Percentiles rank a stretch among this genome's conserved stretches.
These are phyloP conservation scores for Montifringilla adamsi DNA, from an alignment of 2,113 vertebrate species.

Conservation along the genomic window DNA sequence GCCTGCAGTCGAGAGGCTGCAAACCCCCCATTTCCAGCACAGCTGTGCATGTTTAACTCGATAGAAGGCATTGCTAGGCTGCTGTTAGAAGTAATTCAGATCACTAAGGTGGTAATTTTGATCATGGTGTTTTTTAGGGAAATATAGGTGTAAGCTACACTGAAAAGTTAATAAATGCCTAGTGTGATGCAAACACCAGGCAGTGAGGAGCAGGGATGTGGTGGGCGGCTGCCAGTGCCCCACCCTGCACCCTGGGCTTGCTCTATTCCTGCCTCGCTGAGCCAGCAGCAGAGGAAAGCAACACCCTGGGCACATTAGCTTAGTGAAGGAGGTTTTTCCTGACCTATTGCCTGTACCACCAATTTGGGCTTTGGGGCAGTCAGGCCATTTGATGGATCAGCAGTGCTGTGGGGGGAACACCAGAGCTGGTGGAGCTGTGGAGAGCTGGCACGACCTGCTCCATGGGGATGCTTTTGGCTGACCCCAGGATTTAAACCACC, in stretches of 20 bases:
- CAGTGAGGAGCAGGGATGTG: not conserved
- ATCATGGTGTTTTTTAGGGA: slow-evolving; percentile 13
- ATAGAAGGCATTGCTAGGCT: slow-evolving; percentile 3
- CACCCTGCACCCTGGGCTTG: not conserved
- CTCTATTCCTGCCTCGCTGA: fast-evolving
- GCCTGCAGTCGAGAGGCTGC: slow-evolving; percentile 1
- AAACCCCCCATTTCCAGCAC: slow-evolving; percentile 31
- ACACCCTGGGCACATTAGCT: fast-evolving
- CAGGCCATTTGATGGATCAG: not conserved
- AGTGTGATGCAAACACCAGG: fast-evolving
- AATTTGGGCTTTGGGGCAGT: not conserved
- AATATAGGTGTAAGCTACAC: not conserved
- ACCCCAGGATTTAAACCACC: not conserved
- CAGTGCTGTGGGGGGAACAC: not conserved
- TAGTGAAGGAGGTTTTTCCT: not conserved
- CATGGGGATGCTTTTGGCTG: fast-evolving
- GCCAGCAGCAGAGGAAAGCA: not conserved
- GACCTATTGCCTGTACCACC: not conserved
- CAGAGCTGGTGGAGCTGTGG: not conserved
- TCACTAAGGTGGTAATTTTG: not conserved
- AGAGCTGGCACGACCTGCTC: not conserved
- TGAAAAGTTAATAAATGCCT: not conserved
- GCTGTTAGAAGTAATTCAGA: slow-evolving; percentile 38
- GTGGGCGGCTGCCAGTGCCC: not conserved
- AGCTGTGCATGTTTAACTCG: slow-evolving; percentile 41